Evolutionary conservation across 1,140 invertebrate species (phyloP), one percentile per base, ranked within the genome.

Genomic region (Ceratosolen fusciceps): DNA sequence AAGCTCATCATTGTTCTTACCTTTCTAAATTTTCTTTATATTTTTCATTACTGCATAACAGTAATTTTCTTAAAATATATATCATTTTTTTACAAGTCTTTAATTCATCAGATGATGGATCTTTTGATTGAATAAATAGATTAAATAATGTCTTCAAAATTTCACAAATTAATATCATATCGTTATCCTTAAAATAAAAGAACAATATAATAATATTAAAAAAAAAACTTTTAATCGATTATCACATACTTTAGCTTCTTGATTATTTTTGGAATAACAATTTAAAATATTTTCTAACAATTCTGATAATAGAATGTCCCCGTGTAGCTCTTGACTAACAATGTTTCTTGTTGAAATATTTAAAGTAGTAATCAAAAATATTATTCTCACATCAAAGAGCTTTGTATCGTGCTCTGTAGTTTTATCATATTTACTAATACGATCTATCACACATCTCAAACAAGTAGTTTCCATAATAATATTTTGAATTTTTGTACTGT

Each of bases 131-230:
- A 80, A 92, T 91, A 60, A 90, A 89, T 78, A 98, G 88, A 88
- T 98, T 98, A 87, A 98, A 99, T 77, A 98, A 91, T 19, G 95
- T 93, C 91, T 98, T 98, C 10, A 98, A 91, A 82, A 96, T 93
- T 91, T 98, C 97, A 89, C 93, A 95, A 34, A 93, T 90, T 56
- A 97, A 90, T 73, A 94, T 93, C 54, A 94, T 92, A 85, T 96
- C 91, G 65, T 91, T 87, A 86, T 94, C 92, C 91, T 95, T 82
- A 58, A 90, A 90, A 81, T 82, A n/a, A 58, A 60, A 82, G 81
- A 77, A 60, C 68, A 81, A 76, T 80, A 19, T 73, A 76, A 31
- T 82, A 29, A 54, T 47, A 81, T 73, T 65, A 47, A 60, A 1
- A 49, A 71, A 71, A 65, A 80, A 43, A 58, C 65, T 77, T 29